Evolutionary conservation across 2,113 vertebrate genomes (phyloP), one percentile per base, ranked within the genome.

Genomic region (Microcebus lehilahytsara): DNA sequence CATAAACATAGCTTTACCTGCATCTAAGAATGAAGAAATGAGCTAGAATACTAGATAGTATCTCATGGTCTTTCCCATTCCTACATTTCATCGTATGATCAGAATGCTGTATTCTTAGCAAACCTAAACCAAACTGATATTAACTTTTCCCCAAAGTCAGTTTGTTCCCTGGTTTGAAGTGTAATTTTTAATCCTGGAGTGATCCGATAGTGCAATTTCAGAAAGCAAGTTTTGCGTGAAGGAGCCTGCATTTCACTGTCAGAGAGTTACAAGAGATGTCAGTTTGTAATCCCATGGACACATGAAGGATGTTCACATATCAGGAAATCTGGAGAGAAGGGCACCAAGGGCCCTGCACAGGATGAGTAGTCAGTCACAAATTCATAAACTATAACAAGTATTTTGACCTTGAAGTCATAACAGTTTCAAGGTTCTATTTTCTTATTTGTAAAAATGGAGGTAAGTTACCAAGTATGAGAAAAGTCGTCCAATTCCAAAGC

Each of bases 351-450:
- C 27, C 53, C 75, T 69, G 85, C 46, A 81, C 30, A 4, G 27
- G 60, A 72, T 53, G 71, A 81, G 71, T 6, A 89, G 53, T 87
- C 84, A 95, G 69, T 85, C 96, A 90, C n/a, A 64, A 74, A 95
- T 90, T 72, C 3, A 0, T 88, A 95, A 85, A 96, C 95, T 93
- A 40, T 58, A 95, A 85, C 25, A 9, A 85, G 37, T 27, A 95
- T 87, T 93, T 93, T 96, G 89, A 96, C 96, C 96, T 96, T 95
- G 84, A 94, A 97, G 80, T 92, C 92, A 95, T 58, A 94, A 69
- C 69, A 92, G 88, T 89, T 84, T 93, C 83, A 84, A 96, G 75
- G 30, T 91, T 95, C 72, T 78, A n/a, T 93, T 88, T 84, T 67
- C 46, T 81, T 86, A 51, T 90, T 92, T 74, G 30, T 84, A 85